A percentile compares a stretch with the other conserved stretches of the same genome.
These are phyloP conservation scores for Poeciliopsis retropinna DNA, from an alignment of 2,113 vertebrate species.

Conservation along the genomic window DNA sequence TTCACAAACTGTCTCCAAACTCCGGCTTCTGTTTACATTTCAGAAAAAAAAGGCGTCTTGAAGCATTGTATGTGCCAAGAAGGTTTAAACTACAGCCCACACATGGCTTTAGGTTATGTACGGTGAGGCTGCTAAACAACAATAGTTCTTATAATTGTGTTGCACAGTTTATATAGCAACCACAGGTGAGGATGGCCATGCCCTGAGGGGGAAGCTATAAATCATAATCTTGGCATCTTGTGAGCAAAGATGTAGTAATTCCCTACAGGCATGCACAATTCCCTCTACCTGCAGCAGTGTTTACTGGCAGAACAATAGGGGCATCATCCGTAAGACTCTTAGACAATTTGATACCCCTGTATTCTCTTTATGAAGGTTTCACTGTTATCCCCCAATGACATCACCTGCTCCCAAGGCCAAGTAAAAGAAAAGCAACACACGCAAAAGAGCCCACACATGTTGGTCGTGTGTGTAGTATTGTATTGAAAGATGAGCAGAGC, in stretches of 20 bases:
- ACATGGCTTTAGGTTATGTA: slow-evolving; percentile 44
- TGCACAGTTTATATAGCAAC: slow-evolving; percentile 65
- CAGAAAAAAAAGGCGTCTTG: background rate
- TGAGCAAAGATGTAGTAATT: slow-evolving; percentile 47
- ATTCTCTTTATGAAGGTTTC: slow-evolving; percentile 26
- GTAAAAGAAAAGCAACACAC: slow-evolving; percentile 1
- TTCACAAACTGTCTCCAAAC: background rate
- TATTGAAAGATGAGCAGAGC: slow-evolving; percentile 61
- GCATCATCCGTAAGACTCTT: slow-evolving; percentile 41
- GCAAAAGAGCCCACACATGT: slow-evolving; percentile 30
- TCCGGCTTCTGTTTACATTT: background rate
- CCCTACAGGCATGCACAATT: slow-evolving; percentile 54
- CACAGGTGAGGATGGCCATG: slow-evolving; percentile 57
- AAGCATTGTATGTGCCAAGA: background rate
- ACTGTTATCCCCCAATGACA: slow-evolving; percentile 30
- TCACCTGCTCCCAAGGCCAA: slow-evolving; percentile 38
- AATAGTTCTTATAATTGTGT: slow-evolving; percentile 68
- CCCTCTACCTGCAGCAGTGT: slow-evolving; percentile 48
- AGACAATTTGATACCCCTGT: slow-evolving; percentile 42
- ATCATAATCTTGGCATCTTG: slow-evolving; percentile 63
- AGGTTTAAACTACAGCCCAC: slow-evolving; percentile 34
- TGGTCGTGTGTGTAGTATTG: slow-evolving; percentile 45
- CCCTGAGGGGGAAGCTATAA: slow-evolving; percentile 60
- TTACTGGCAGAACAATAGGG: slow-evolving; percentile 60
- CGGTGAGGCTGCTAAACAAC: slow-evolving; percentile 46